Base-by-base conservation (phyloP, 1,140 invertebrate genomes). In the Matsumurasca onukii region DNA sequence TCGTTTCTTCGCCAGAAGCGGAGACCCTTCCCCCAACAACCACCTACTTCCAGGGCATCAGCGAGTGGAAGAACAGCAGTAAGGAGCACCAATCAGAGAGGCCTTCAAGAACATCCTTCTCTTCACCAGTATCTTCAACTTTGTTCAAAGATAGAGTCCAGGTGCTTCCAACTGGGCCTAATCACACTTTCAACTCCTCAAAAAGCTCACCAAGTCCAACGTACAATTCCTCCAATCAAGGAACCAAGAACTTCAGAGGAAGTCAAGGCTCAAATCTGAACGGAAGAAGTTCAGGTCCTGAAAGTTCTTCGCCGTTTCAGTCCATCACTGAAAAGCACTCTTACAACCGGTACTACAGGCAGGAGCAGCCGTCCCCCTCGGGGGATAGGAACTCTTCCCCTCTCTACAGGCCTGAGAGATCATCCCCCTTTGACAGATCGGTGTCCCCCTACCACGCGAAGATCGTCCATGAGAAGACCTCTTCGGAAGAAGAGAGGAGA, bases 1-100 rank as follows among this genome's bases (percentile, higher is more conserved):
- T 75, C 31, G 55, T 75, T 1, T 71, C 74, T 31, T 73, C 75
- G n/a, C 73, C 73, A 15, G 74, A 75, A 66, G 64, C 71, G n/a
- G 72, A 73, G 30, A 73, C 69, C 0, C 34, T 52, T 25, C 57
- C 68, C 12, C 61, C 68, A n/a, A 25, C 27, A n/a, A 51, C 67
- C 39, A 39, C 80, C 39, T 89, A 87, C 75, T 89, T 86, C 73
- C 88, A 89, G 72, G 89, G 90, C 12, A 86, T 92, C 49, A 87
- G 84, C 61, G 90, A 92, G 73, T 92, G 90, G 90, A 86, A 71
- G 83, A 82, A 57, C 62, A 73, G 29, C 55, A n/a, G n/a, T 20
- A 65, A 48, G 48, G 55, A 59, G 24, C 17, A 39, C 34, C 34
- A 39, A 39, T 27, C 55, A 25, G 62, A 65, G 12, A 39, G 62